These are phyloP conservation scores for Punctoribates punctum DNA, from an alignment of 2,888 invertebrate species.

Conservation along the genomic window DNA sequence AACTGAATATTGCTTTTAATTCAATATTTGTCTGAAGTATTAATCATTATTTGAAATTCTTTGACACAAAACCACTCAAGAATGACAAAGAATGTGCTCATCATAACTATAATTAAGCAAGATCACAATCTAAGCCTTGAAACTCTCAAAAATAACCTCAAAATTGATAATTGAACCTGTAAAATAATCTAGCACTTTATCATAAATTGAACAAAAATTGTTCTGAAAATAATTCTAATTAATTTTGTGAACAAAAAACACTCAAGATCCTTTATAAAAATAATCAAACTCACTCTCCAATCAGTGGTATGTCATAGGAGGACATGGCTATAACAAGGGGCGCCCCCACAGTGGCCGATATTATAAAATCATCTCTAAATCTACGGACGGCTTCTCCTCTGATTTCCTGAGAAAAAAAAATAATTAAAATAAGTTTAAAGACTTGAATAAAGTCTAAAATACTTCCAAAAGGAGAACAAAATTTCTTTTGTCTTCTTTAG, in stretches of 20 bases:
- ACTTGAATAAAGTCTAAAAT: not conserved
- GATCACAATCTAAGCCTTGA: not conserved
- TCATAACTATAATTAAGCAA: not conserved
- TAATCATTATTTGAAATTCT: too few relatives aligned
- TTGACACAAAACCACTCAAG: too few relatives aligned
- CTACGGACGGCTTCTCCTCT: conserved; percentile 56
- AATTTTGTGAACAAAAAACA: too few relatives aligned
- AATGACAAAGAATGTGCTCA: too few relatives aligned
- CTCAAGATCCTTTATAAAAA: too few relatives aligned
- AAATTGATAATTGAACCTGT: too few relatives aligned
- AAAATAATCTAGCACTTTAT: too few relatives aligned
- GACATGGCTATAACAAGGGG: conserved; percentile 68
- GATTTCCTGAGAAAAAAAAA: conserved; percentile 60
- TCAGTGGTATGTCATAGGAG: conserved; percentile 71
- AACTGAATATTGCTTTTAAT: too few relatives aligned
- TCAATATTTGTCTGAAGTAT: too few relatives aligned
- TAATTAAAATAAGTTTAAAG: not conserved
- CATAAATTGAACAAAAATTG: too few relatives aligned
- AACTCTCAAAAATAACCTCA: too few relatives aligned
- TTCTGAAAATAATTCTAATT: too few relatives aligned
- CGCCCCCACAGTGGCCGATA: conserved; percentile 76
- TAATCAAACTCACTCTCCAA: conserved; percentile 66
- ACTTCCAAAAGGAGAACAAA: conserved; percentile 47
- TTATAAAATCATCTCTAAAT: conserved; percentile 52
- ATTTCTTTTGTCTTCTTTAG: conserved; percentile 56